Conservation (phyloP, 2,113 vertebrate genomes). For the Actinemys pallida region DNA sequence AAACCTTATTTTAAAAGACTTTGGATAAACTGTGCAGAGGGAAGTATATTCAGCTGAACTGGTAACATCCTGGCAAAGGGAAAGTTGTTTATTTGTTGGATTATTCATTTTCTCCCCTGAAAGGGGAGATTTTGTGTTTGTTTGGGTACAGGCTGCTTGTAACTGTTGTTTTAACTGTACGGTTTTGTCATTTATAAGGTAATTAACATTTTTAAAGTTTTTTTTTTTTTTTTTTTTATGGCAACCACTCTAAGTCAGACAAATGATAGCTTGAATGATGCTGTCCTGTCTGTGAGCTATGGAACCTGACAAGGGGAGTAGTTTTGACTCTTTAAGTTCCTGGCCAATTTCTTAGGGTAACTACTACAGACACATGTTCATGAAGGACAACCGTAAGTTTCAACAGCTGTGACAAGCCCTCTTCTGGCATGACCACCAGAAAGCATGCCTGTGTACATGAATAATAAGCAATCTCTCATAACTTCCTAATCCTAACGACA, state of each 20-base stretch:
- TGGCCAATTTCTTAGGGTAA: neutral
- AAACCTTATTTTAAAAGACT: neutral
- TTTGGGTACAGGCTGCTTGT: neutral
- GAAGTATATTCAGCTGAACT: neutral
- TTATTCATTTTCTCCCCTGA: neutral
- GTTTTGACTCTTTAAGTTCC: neutral
- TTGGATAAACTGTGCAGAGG: neutral
- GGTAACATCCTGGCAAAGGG: neutral
- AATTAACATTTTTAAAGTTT: too few species aligned
- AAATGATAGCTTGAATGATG: neutral
- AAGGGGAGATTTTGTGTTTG: neutral
- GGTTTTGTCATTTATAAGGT: neutral
- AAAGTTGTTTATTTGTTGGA: neutral
- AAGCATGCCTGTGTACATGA: neutral
- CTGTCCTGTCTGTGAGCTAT: neutral
- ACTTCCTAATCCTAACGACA: neutral
- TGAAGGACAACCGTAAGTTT: neutral
- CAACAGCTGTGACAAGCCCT: neutral
- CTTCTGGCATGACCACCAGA: neutral
- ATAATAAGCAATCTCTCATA: neutral
- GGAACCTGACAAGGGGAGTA: neutral
- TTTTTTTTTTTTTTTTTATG: conserved; percentile 23
- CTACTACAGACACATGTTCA: neutral
- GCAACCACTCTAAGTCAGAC: neutral
- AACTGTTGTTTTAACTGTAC: neutral